A percentile compares a stretch with the other conserved stretches of the same genome.
phyloP scores from a whole-genome alignment of 2,888 invertebrate genomes.

The Chromoteleia sp. region DNA sequence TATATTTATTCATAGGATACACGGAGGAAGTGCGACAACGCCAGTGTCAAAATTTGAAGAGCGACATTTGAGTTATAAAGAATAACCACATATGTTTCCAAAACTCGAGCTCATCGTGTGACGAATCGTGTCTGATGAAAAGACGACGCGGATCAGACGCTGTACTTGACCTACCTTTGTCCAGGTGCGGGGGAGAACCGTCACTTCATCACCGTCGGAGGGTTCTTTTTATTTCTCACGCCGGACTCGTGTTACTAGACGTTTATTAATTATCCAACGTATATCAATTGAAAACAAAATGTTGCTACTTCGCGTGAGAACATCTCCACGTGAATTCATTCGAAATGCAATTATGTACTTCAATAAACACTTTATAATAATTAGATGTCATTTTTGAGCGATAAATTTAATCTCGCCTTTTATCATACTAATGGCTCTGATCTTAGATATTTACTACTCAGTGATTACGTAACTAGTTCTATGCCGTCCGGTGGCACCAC shows the following conservation, averaged over 20 bases:
- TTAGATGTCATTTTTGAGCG: slow-evolving; percentile 31
- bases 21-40: slow-evolving; percentile 38
- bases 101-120: slow-evolving; percentile 78
- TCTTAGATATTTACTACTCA: slow-evolving; percentile 37
- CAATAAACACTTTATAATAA: slow-evolving; percentile 45
- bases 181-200: slow-evolving; percentile 66
- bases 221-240: slow-evolving; percentile 55
- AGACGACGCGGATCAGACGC: slow-evolving; percentile 59
- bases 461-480: slow-evolving; percentile 22
- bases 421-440: slow-evolving; percentile 39
- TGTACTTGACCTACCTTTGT: slow-evolving; percentile 63
- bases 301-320: slow-evolving; percentile 53
- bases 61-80: slow-evolving; percentile 30
- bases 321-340: slow-evolving; percentile 44
- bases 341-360: slow-evolving; percentile 9
- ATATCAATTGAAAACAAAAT: slow-evolving; percentile 57
- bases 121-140: slow-evolving; percentile 75
- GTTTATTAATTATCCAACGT: slow-evolving; percentile 64
- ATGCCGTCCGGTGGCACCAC: no score
- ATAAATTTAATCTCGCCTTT: slow-evolving; percentile 34
- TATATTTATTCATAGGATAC: slow-evolving; percentile 71
- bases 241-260: slow-evolving; percentile 50
- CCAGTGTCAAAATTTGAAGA: slow-evolving; percentile 49
- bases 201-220: slow-evolving; percentile 76
- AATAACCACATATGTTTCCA: slow-evolving; percentile 79